Evolutionary conservation across 2,113 vertebrate species (phyloP).

Genomic region (Nothoprocta pentlandii): DNA sequence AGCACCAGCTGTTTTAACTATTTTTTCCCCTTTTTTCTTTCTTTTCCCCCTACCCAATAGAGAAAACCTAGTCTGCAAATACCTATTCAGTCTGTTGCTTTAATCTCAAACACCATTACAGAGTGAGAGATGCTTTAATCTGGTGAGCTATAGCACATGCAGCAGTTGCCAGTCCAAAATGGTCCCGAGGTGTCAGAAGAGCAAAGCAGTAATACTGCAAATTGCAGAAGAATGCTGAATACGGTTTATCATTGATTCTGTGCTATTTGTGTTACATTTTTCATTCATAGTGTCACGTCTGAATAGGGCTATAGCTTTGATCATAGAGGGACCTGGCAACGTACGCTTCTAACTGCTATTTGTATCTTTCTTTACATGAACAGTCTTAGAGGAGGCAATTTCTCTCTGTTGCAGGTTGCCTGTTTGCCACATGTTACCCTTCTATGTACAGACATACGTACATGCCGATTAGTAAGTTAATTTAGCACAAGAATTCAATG

Average conservation of each 20-base stretch:
- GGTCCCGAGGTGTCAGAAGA: neutral
- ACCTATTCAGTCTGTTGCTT: neutral
- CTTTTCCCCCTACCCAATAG: neutral
- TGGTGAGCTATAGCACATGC: neutral
- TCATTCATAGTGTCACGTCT: conserved; percentile 58
- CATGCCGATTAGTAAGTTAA: conserved; percentile 46
- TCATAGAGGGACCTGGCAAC: conserved; percentile 8
- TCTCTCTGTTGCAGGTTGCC: neutral
- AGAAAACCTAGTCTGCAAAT: neutral
- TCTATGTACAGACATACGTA: neutral
- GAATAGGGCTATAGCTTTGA: neutral
- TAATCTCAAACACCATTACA: neutral
- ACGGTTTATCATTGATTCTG: neutral
- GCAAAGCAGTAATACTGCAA: neutral
- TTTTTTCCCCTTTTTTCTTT: neutral
- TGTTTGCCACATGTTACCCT: conserved; percentile 45
- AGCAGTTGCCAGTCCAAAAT: neutral
- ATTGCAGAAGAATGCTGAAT: conserved; percentile 14
- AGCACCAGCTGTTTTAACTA: neutral
- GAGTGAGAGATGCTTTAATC: neutral
- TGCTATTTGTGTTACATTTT: conserved; percentile 40
- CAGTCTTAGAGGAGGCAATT: neutral
- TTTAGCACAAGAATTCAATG: conserved; percentile 5
- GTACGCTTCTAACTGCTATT: neutral
- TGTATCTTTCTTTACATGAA: neutral